Evolutionary conservation across 1,140 invertebrate species (phyloP).

Genomic region (Dinoponera quadriceps): DNA sequence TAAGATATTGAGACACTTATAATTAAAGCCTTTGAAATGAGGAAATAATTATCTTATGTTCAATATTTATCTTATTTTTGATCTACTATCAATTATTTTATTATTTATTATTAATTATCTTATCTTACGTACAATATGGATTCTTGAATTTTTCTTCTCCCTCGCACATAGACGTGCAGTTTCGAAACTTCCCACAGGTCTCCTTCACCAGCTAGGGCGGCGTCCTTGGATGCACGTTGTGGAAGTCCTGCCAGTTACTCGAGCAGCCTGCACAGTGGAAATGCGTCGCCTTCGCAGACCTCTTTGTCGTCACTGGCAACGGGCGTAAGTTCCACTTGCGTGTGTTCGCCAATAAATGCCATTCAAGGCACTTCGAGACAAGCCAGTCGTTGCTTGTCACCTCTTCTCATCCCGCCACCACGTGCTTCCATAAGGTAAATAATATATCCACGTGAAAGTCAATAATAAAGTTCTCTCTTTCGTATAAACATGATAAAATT

Average conservation of each 20-base stretch:
- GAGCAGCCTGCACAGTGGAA: constrained; percentile 74
- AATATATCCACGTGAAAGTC: not conserved
- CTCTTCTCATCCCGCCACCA: constrained; percentile 89
- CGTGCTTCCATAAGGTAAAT: constrained; percentile 83
- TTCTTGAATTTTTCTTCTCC: not conserved
- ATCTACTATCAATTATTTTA: no score
- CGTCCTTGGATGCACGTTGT: constrained; percentile 90
- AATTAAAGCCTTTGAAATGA: no score
- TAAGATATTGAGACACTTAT: no score
- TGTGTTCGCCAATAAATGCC: constrained; percentile 77
- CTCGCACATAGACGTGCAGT: not conserved
- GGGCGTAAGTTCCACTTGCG: constrained; percentile 84
- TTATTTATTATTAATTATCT: no score
- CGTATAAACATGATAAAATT: not conserved
- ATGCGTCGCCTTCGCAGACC: constrained; percentile 86
- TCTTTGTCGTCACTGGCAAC: constrained; percentile 87
- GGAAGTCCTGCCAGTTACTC: constrained; percentile 84
- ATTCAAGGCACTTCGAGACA: constrained; percentile 84
- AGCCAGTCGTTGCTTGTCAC: constrained; percentile 88
- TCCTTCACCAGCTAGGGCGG: constrained; percentile 90
- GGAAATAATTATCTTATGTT: no score
- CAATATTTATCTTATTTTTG: no score
- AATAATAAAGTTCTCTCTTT: not conserved
- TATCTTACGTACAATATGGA: not conserved
- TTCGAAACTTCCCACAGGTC: constrained; percentile 84